phyloP scores from a whole-genome alignment of 2,888 invertebrate species.

The Hydroisotoma schaefferi region DNA sequence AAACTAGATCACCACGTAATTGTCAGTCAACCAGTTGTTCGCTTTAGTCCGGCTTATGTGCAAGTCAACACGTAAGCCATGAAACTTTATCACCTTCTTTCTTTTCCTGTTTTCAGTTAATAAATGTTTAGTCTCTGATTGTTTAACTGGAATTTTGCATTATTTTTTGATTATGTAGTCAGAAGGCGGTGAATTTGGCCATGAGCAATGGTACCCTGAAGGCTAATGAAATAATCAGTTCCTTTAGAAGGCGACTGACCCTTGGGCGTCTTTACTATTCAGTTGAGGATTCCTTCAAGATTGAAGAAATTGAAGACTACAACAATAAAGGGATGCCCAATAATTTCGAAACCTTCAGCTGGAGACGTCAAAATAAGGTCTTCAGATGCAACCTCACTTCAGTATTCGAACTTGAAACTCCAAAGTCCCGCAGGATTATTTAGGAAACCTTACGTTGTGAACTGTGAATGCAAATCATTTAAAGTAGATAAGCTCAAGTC shows the following conservation, averaged over 20 bases:
- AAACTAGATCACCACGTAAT: background rate
- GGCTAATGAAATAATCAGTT: conserved; percentile 25
- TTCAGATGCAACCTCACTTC: conserved; percentile 34
- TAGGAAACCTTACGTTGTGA: no score
- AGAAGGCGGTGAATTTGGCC: conserved; percentile 26
- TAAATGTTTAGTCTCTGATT: background rate
- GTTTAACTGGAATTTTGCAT: background rate
- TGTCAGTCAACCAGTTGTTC: conserved; percentile 27
- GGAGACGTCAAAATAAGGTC: conserved; percentile 30
- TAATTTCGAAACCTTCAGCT: conserved; percentile 33
- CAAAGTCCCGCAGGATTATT: conserved; percentile 10
- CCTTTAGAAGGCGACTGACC: conserved; percentile 12
- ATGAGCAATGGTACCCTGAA: conserved; percentile 33
- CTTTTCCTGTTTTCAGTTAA: background rate
- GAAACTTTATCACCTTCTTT: background rate
- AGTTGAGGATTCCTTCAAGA: conserved; percentile 27
- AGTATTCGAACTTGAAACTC: conserved; percentile 31
- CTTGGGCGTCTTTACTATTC: conserved; percentile 35
- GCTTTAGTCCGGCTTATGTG: conserved; percentile 21
- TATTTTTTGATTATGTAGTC: conserved; percentile 12
- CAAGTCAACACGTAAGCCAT: conserved; percentile 32
- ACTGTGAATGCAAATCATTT: no score
- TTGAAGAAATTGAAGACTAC: conserved; percentile 28
- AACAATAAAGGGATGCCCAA: conserved; percentile 16
- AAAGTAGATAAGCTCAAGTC: no score